Conservation (phyloP, 2,888 invertebrate species). For the Noctua pronuba region DNA sequence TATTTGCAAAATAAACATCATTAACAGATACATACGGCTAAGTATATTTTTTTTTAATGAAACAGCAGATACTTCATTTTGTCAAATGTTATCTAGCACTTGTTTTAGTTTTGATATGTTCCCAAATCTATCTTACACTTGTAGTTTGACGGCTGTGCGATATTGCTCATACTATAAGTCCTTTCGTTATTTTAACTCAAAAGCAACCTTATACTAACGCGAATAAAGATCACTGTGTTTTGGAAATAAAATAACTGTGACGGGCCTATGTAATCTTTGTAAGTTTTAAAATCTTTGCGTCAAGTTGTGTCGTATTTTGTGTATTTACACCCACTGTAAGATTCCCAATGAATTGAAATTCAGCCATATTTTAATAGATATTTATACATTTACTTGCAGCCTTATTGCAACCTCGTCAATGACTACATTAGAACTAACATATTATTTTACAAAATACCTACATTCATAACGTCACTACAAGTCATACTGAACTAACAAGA, state of each 20-base stretch:
- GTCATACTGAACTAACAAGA: slow-evolving; percentile 47
- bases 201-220: neutral
- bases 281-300: neutral
- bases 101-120: neutral
- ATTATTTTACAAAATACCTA: slow-evolving; percentile 33
- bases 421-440: slow-evolving; percentile 31
- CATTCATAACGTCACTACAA: slow-evolving; percentile 36
- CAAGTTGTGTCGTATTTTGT: neutral
- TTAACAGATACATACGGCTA: neutral
- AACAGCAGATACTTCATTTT: neutral
- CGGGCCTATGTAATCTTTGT: neutral
- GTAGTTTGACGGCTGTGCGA: neutral
- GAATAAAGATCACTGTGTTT: neutral
- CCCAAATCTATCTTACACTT: neutral
- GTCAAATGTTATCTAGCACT: neutral
- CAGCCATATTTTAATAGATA: slow-evolving; percentile 29
- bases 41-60: neutral
- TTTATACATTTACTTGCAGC: slow-evolving; percentile 52
- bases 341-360: slow-evolving; percentile 1
- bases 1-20: too few species aligned
- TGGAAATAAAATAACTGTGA: neutral
- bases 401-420: slow-evolving; percentile 54
- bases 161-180: neutral
- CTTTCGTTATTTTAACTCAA: neutral
- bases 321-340: neutral